Conservation (phyloP, 1,140 invertebrate species). For the Magallana angulata region DNA sequence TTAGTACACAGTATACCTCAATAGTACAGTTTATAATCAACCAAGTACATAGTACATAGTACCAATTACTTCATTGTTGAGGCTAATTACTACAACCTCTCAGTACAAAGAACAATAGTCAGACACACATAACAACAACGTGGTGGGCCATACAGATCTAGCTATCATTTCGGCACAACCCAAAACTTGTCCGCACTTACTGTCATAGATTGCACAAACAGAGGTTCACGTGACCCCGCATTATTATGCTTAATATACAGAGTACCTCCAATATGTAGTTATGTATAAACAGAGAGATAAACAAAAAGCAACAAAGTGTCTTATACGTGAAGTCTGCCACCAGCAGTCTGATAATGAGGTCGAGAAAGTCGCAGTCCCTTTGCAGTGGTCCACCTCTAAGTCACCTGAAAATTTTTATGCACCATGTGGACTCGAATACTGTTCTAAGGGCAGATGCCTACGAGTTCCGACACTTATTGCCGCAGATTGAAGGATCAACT, state of each 20-base stretch:
- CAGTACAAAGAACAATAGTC: not conserved
- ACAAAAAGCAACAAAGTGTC: constrained; percentile 6
- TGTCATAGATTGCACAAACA: constrained; percentile 18
- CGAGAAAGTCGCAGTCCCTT: constrained; percentile 1
- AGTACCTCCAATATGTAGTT: not conserved
- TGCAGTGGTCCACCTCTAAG: not conserved
- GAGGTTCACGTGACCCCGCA: not conserved
- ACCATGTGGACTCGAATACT: not conserved
- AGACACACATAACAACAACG: not conserved
- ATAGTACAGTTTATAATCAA: too few relatives aligned
- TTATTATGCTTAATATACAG: constrained; percentile 17
- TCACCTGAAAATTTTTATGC: not conserved
- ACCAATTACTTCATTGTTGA: not conserved
- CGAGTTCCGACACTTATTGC: not conserved
- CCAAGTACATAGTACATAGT: not conserved
- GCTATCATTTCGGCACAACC: not conserved
- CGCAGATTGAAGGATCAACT: not conserved
- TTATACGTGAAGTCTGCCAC: not conserved
- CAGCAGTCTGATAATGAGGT: not conserved
- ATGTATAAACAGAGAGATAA: not conserved
- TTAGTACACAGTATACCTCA: too few relatives aligned
- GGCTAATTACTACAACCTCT: not conserved
- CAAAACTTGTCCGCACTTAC: not conserved
- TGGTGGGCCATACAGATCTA: not conserved
- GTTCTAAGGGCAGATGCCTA: not conserved